phyloP scores from a whole-genome alignment of 2,797 vertebrate species.

The Spinus olivaceus region DNA sequence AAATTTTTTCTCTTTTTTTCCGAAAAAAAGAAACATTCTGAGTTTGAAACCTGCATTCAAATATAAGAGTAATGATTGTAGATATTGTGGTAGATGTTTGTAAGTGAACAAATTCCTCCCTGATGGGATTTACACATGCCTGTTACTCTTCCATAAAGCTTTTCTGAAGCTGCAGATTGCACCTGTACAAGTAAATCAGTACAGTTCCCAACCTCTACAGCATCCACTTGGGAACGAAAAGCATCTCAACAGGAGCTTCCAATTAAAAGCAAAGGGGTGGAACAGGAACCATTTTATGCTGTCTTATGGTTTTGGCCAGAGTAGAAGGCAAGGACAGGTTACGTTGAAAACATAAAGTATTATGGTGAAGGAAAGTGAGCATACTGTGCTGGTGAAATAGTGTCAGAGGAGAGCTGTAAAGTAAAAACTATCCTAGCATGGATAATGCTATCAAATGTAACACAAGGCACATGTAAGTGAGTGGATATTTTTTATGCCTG shows the following conservation, averaged over 20 bases:
- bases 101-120: background rate
- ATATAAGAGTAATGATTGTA: background rate
- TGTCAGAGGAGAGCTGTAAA: background rate
- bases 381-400: background rate
- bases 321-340: background rate
- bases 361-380: background rate
- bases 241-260: background rate
- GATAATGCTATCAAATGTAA: background rate
- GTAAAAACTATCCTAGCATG: background rate
- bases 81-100: background rate
- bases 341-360: background rate
- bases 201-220: background rate
- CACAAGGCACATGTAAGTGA: background rate
- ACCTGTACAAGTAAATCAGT: background rate
- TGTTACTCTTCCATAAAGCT: background rate
- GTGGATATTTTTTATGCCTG: background rate
- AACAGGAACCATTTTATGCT: background rate
- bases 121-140: background rate
- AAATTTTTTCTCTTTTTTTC: background rate
- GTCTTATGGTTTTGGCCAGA: rapidly evolving
- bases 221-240: background rate
- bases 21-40: background rate
- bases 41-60: background rate
- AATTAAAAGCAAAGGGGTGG: background rate
- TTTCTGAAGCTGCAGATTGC: background rate